Evolutionary conservation across 2,797 vertebrate species (phyloP), one percentile per base, ranked within the genome.

Genomic region (Zalophus californianus): DNA sequence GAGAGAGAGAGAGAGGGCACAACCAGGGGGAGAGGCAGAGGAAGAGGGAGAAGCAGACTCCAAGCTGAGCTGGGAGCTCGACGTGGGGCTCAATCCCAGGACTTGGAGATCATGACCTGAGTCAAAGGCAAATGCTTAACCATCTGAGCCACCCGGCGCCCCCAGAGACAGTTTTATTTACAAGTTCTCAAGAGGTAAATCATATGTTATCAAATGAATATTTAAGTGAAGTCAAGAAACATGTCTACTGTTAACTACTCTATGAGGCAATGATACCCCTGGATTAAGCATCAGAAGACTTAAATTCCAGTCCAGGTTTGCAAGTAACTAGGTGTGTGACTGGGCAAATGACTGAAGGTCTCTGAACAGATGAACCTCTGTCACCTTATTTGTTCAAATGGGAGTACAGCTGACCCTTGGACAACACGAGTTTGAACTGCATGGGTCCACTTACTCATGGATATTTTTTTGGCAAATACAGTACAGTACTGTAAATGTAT

Each of bases 141-240:
- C 62, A 64, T 32, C 62, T 64, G 62, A 64, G 29, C 62, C 62
- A 64, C 14, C 29, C 29, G 62, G 29, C 1, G 5, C 62, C 29
- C 62, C 14, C 2, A 95, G 60, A 70, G 68, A 23, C 50, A 70
- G 32, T 92, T 92, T 97, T 86, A 97, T 75, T 91, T 92, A 70
- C 2, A 91, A 95, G 73, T 38, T 90, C 3, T 29, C n/a, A 89
- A 90, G 38, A 96, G 72, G 84, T 18, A 91, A 95, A 85, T 89
- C 44, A 54, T 86, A 90, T 88, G 92, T 97, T 95, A 97, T 85
- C 72, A 97, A 97, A 56, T 92, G 23, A 95, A 6, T 50, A 95
- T 89, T 64, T 94, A 23, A 86, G 21, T 64, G 38, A 96, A 97
- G 54, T 27, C 50, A 94, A 96, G 94, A 90, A 94, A 90, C 20